Percentiles rank a stretch among this genome's conserved stretches.
Evolutionary conservation across 2,113 vertebrate species (phyloP).

Genomic region (Tapirus terrestris): DNA sequence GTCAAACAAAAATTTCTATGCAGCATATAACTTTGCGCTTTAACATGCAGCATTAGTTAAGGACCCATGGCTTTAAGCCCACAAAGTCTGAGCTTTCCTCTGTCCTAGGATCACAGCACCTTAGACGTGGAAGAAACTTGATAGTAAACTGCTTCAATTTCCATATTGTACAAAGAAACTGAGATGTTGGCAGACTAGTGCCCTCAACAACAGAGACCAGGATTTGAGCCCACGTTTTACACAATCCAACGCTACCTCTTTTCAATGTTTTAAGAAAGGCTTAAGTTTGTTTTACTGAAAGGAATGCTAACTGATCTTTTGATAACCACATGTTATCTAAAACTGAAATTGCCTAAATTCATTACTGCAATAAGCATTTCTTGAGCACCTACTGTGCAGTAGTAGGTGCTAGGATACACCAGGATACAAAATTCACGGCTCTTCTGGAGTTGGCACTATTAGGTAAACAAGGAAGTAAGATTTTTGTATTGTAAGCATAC

Average conservation of each 20-base stretch:
- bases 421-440: neutral
- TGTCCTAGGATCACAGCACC: neutral
- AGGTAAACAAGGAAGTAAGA: neutral
- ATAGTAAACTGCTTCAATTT: neutral
- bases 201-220: neutral
- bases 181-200: neutral
- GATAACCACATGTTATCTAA: neutral
- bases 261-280: conserved; percentile 11
- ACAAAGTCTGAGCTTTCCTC: neutral
- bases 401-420: neutral
- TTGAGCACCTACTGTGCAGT: neutral
- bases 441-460: neutral
- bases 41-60: neutral
- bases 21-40: neutral
- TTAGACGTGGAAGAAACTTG: neutral
- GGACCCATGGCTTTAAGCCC: neutral
- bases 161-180: neutral
- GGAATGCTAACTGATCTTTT: neutral
- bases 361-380: neutral
- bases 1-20: neutral
- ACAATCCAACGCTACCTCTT: neutral
- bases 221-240: neutral
- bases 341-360: neutral
- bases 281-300: neutral
- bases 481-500: neutral